Conservation (phyloP, 2,113 vertebrate genomes). For the Rhinoptilus africanus region DNA sequence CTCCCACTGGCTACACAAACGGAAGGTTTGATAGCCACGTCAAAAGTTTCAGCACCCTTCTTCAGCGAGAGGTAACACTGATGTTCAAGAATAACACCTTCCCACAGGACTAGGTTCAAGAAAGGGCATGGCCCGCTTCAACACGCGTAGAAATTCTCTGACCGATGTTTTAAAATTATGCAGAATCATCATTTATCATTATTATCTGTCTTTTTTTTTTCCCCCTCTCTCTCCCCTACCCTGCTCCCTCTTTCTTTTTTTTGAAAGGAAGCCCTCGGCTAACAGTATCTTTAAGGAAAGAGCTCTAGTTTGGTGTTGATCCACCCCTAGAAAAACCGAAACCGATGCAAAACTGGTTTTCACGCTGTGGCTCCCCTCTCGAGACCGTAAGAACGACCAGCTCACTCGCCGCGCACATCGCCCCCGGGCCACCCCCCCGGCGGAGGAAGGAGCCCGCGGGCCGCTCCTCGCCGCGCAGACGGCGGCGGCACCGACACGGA, state of each 20-base stretch:
- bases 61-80: not conserved
- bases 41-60: not conserved
- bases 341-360: fast-evolving
- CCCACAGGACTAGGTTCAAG: not conserved
- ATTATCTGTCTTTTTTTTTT: not conserved
- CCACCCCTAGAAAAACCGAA: no score
- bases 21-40: not conserved
- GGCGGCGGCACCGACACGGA: fast-evolving
- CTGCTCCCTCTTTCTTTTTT: fast-evolving
- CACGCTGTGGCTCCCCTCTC: fast-evolving
- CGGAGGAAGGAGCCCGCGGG: fast-evolving
- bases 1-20: not conserved
- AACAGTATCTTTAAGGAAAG: no score
- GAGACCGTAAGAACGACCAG: fast-evolving
- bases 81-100: fast-evolving
- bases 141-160: fast-evolving
- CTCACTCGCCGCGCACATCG: fast-evolving
- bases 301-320: not conserved
- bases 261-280: not conserved
- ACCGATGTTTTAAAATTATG: not conserved
- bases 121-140: fast-evolving
- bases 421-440: fast-evolving
- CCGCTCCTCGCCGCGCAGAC: not conserved
- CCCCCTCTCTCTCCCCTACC: no score
- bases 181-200: not conserved